These are phyloP conservation scores for Dryomyza anilis DNA, from an alignment of 2,888 invertebrate genomes.

Conservation along the genomic window DNA sequence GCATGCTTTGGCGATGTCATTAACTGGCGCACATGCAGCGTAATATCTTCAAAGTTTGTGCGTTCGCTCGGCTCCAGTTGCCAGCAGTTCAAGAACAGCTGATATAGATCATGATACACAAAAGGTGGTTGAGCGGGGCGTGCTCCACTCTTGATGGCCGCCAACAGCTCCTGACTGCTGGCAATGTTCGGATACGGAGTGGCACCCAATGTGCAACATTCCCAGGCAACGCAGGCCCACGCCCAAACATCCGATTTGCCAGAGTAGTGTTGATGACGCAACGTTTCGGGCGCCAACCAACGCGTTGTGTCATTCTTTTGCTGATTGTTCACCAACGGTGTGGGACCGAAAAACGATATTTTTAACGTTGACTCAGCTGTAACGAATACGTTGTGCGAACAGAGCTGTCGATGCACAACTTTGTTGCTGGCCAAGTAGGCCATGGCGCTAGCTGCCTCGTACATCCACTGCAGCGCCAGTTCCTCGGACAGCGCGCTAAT, in stretches of 20 bases:
- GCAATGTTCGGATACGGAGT: constrained; percentile 77
- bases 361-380: constrained; percentile 72
- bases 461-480: constrained; percentile 68
- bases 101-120: constrained; percentile 79
- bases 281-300: constrained; percentile 81
- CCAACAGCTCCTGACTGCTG: constrained; percentile 70
- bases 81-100: constrained; percentile 84
- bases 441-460: constrained; percentile 75
- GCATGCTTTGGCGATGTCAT: constrained; percentile 59
- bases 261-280: constrained; percentile 72
- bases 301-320: constrained; percentile 75
- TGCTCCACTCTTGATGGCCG: constrained; percentile 72
- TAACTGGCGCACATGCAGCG: constrained; percentile 60
- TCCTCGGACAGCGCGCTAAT: constrained; percentile 69
- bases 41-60: constrained; percentile 71
- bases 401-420: constrained; percentile 75
- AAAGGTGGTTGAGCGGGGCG: constrained; percentile 76
- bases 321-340: constrained; percentile 67
- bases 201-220: constrained; percentile 77
- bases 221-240: constrained; percentile 82
- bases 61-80: constrained; percentile 80
- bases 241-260: constrained; percentile 83
- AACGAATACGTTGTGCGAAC: constrained; percentile 74
- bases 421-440: constrained; percentile 70
- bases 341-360: constrained; percentile 76